Base-by-base conservation (phyloP, 1,140 invertebrate species). In the Drosophila ficusphila region DNA sequence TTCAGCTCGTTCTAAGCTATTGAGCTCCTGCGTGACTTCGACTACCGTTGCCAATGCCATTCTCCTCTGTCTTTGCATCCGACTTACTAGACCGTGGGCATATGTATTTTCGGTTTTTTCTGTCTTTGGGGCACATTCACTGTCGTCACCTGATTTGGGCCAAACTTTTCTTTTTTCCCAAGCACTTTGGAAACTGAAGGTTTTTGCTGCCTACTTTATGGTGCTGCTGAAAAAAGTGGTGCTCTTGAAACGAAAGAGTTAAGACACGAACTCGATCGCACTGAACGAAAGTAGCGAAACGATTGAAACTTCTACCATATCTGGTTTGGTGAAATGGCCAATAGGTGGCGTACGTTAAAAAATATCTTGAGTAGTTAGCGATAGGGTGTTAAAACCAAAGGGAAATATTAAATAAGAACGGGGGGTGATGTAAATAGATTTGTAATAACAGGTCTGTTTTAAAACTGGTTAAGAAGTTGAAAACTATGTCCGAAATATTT, bases 1-100 rank as follows among this genome's bases (percentile, higher is more conserved):
- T 58, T 65, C 56, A 75, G 51, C 39, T 65, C 82, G 83, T 88
- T 88, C 82, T 89, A 82, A 78, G 83, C 82, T 60, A 75, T 82
- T 88, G 77, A 78, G 67, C 68, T 52, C 73, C 60, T 88, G 82
- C 82, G 82, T 88, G 82, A 57, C 60, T 73, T 52, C 38, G 82
- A 57, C 60, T 73, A 53, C 38, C 21, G 29, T 18, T 48, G 52
- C 36, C 44, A 38, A 25, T 44, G 61, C 41, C 54, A 53, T 54
- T 39, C 42, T 19, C 46, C 49, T 46, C 27, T 51, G 34, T 52
- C 49, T 38, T 16, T 18, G 60, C 36, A 11, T 14, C 36, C 36
- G 29, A 42, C 19, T 88, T 88, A 88, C 61, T 88, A 88, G 82
- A 88, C 74, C 70, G 78, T 68, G 76, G 52, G 41, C 23, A 41